Percentiles rank a stretch among this genome's conserved stretches.
phyloP scores from a whole-genome alignment of 2,888 invertebrate species.

The Agrotis clavis region DNA sequence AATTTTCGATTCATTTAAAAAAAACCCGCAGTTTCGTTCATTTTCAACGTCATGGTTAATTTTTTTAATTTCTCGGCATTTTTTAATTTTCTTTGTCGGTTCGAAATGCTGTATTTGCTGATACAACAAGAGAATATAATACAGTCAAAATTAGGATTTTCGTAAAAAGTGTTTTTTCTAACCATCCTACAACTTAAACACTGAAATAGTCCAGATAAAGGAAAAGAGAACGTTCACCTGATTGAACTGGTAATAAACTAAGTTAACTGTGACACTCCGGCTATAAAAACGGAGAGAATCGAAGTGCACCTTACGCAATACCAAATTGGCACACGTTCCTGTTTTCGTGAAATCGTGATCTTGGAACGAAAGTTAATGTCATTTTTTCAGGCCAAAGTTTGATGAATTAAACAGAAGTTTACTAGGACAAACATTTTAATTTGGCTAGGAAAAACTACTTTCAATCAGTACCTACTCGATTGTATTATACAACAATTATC shows the following conservation, averaged over 20 bases:
- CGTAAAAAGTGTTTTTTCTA: background rate
- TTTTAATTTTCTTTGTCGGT: no score
- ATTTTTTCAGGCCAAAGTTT: constrained; percentile 6
- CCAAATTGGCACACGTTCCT: constrained; percentile 35
- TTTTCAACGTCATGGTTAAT: no score
- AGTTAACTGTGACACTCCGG: constrained; percentile 31
- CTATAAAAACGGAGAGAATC: constrained; percentile 33
- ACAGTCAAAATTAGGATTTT: background rate
- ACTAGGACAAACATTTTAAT: background rate
- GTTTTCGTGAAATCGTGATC: constrained; percentile 16
- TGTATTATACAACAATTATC: no score
- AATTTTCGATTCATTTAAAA: no score
- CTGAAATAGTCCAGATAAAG: constrained; percentile 23
- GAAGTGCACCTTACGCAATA: constrained; percentile 27
- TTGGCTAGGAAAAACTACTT: background rate
- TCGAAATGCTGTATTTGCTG: no score
- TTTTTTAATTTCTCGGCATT: no score
- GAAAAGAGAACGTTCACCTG: constrained; percentile 31
- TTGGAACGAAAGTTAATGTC: constrained; percentile 6
- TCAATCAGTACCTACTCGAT: no score
- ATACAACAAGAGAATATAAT: no score
- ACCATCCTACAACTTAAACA: background rate
- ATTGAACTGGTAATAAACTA: constrained; percentile 49
- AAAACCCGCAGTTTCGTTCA: no score
- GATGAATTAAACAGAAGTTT: constrained; percentile 8